A percentile compares a stretch with the other conserved stretches of the same genome.
Conservation (phyloP, 2,888 invertebrate genomes). For the Hirtodrosophila alboralis region DNA sequence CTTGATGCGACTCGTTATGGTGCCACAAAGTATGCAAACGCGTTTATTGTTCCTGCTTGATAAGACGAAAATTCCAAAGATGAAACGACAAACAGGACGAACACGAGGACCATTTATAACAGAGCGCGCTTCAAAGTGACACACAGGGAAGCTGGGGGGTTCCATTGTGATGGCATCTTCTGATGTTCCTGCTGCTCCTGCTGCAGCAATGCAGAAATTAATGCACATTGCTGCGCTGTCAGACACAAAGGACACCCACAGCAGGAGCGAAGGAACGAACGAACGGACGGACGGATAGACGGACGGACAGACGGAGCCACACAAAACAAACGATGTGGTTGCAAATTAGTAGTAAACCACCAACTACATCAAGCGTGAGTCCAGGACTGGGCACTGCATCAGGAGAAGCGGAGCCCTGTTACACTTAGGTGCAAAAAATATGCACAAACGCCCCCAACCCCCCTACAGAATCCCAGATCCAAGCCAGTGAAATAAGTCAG, state of each 20-base stretch:
- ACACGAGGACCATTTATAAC: slow-evolving; percentile 65
- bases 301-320: slow-evolving; percentile 39
- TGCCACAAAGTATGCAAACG: slow-evolving; percentile 49
- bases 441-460: slow-evolving; percentile 29
- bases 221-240: slow-evolving; percentile 65
- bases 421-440: slow-evolving; percentile 61
- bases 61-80: slow-evolving; percentile 60
- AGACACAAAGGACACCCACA: slow-evolving; percentile 66
- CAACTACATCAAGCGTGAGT: slow-evolving; percentile 75
- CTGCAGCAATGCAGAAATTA: slow-evolving; percentile 65
- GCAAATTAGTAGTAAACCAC: slow-evolving; percentile 79
- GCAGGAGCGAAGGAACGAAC: slow-evolving; percentile 18
- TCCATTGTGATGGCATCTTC: slow-evolving; percentile 45
- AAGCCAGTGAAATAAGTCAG: slow-evolving; percentile 59
- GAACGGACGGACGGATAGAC: slow-evolving; percentile 1
- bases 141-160: slow-evolving; percentile 45
- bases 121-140: slow-evolving; percentile 53
- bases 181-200: slow-evolving; percentile 11
- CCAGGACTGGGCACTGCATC: slow-evolving; percentile 20
- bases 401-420: slow-evolving; percentile 1
- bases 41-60: slow-evolving; percentile 50
- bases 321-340: slow-evolving; percentile 79
- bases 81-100: slow-evolving; percentile 33
- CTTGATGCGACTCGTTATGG: slow-evolving; percentile 8
- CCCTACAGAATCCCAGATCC: slow-evolving; percentile 21